Evolutionary conservation across 2,113 vertebrate genomes (phyloP), one percentile per base, ranked within the genome.

Genomic region (Trematocara zebra): DNA sequence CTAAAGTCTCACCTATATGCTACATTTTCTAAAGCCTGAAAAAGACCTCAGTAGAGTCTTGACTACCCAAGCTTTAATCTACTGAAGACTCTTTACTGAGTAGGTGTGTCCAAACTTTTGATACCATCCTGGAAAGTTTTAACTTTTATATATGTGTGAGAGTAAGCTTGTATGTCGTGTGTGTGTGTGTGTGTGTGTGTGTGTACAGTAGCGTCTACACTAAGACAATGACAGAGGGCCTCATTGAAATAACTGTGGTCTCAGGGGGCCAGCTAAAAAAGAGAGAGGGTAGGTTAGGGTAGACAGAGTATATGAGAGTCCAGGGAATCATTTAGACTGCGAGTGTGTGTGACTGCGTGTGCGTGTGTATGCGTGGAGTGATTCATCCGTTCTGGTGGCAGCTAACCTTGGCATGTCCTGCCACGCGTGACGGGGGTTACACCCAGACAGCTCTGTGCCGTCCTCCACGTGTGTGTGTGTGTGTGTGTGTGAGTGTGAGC

Each of bases 351-450:
- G 82, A 40, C 87, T 87, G 88, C 53, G 76, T 78, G 80, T 82
- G 64, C 74, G 81, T 83, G 78, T 85, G 87, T 18, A 85, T 78
- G 74, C 54, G 57, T 53, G 80, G 83, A 74, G 84, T 64, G 82
- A 93, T 94, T 92, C 91, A 94, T 94, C 88, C 89, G 86, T 89
- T 91, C 83, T 91, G 87, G 88, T 93, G 90, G 93, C 82, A 76
- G 85, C 93, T 95, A 95, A 95, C 95, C 95, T 95, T 95, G 95
- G 91, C 90, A 89, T 82, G 94, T 94, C 89, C 93, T 91, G 91
- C 94, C 93, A 93, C 84, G 92, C 88, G 78, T 94, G 94, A 94
- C 92, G 80, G 93, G 91, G 90, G 93, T 93, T 86, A 88, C 89
- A 92, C 89, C 88, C 85, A 92, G 85, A 90, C 87, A 40, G 81